Conservation (phyloP, 2,888 invertebrate species). For the Nezara viridula region DNA sequence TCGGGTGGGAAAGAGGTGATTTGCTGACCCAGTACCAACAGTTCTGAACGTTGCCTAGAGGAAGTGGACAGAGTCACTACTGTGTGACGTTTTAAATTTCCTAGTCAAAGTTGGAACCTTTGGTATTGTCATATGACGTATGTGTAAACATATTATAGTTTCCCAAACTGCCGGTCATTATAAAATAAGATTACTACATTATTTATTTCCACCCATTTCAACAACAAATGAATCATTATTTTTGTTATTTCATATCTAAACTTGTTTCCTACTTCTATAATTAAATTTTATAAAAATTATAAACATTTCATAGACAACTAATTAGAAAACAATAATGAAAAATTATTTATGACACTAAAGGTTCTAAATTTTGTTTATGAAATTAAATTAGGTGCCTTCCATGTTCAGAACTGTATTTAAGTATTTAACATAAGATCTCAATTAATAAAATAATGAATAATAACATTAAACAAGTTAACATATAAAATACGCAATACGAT, state of each 20-base stretch:
- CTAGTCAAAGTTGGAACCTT: slow-evolving; percentile 47
- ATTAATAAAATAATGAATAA: slow-evolving; percentile 26
- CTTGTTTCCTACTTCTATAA: background rate
- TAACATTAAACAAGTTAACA: slow-evolving; percentile 19
- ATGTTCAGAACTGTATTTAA: slow-evolving; percentile 58
- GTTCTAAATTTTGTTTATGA: slow-evolving; percentile 51
- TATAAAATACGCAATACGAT: slow-evolving; percentile 28
- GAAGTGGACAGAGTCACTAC: slow-evolving; percentile 88
- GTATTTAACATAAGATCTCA: slow-evolving; percentile 49
- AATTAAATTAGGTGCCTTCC: slow-evolving; percentile 59
- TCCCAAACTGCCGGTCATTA: too few relatives aligned
- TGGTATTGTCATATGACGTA: slow-evolving; percentile 1
- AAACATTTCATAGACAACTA: background rate
- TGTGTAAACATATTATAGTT: background rate
- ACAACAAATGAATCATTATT: background rate
- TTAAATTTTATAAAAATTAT: background rate
- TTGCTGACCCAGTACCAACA: slow-evolving; percentile 93
- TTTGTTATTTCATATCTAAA: background rate
- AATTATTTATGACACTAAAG: background rate
- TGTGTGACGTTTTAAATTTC: slow-evolving; percentile 77
- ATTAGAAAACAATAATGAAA: background rate
- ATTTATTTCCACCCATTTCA: background rate
- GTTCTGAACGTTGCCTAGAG: slow-evolving; percentile 93
- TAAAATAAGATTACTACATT: too few relatives aligned
- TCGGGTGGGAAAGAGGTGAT: slow-evolving; percentile 87